Percentiles rank a stretch among this genome's conserved stretches.
Conservation (phyloP, 1,140 invertebrate species). For the Adelges cooleyi region DNA sequence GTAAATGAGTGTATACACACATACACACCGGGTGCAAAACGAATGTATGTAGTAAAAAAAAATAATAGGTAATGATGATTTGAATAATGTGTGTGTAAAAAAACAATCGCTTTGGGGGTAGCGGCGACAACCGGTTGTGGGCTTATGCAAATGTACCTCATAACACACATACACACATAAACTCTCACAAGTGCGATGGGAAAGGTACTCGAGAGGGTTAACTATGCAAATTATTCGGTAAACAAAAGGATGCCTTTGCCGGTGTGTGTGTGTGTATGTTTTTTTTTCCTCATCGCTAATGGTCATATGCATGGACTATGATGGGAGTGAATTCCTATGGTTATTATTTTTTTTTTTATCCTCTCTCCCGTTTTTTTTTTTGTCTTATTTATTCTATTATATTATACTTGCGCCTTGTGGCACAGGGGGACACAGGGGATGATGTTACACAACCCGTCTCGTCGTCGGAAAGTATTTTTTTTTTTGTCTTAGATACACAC, state of each 20-base stretch:
- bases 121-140: neutral
- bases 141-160: neutral
- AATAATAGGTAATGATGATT: neutral
- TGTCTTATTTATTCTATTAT: neutral
- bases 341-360: too few species aligned
- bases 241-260: conserved; percentile 27
- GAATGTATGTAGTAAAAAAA: neutral
- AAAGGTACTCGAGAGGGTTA: conserved; percentile 26
- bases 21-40: conserved; percentile 16
- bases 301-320: conserved; percentile 21
- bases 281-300: conserved; percentile 23
- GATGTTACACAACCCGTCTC: conserved; percentile 8
- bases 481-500: conserved; percentile 24
- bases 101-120: conserved; percentile 14
- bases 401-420: conserved; percentile 20
- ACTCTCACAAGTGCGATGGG: conserved; percentile 10
- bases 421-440: neutral
- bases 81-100: conserved; percentile 18
- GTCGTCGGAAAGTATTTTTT: too few species aligned
- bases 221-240: conserved; percentile 22
- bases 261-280: conserved; percentile 5
- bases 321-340: conserved; percentile 4
- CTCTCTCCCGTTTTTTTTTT: neutral
- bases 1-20: neutral
- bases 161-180: neutral